Conservation (phyloP, 2,113 vertebrate genomes). For the Calonectris borealis region DNA sequence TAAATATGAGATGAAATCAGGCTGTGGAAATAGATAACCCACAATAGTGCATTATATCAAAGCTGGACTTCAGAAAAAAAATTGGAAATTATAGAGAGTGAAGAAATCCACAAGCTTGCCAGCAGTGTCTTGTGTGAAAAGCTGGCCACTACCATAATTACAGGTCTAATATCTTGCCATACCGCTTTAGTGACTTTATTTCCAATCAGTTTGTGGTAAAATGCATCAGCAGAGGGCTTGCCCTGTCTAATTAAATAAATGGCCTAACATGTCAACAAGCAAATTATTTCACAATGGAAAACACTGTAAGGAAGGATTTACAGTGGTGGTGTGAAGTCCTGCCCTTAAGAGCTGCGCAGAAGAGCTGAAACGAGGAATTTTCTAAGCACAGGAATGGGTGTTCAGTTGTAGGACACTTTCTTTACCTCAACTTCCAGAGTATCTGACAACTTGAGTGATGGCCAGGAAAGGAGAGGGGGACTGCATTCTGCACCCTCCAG, state of each 20-base stretch:
- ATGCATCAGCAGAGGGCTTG: not conserved
- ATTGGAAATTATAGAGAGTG: rapidly evolving
- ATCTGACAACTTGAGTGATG: rapidly evolving
- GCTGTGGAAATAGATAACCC: not conserved
- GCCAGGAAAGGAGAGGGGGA: not conserved
- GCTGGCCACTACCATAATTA: not conserved
- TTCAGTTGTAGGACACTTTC: not conserved
- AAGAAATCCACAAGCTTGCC: not conserved
- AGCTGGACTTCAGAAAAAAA: not conserved
- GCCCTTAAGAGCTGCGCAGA: not conserved
- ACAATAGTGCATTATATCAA: not conserved
- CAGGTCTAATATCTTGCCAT: not conserved
- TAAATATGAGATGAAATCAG: not conserved
- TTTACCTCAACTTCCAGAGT: not conserved
- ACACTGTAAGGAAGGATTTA: not conserved
- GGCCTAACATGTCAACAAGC: not conserved
- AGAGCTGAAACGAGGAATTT: not conserved
- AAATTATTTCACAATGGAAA: not conserved
- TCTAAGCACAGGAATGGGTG: not conserved
- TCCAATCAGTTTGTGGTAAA: not conserved
- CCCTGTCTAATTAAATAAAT: not conserved
- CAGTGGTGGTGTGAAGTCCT: not conserved
- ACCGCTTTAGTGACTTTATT: not conserved
- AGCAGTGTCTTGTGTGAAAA: not conserved
- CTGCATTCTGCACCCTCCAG: not conserved